Percentiles rank a stretch among this genome's conserved stretches.
Conservation (phyloP, 2,888 invertebrate species). For the Trisateles emortualis region DNA sequence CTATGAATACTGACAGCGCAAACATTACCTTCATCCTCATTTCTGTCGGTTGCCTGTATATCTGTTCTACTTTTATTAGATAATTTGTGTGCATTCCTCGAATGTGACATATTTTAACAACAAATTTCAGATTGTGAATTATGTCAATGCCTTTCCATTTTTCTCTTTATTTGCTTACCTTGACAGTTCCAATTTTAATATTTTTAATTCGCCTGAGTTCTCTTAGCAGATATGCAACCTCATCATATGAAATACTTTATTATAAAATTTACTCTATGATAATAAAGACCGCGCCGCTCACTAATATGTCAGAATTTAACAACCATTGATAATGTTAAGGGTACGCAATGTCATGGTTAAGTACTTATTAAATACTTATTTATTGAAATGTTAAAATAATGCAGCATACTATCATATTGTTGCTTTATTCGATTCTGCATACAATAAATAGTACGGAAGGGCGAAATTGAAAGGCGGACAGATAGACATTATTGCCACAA, state of each 20-base stretch:
- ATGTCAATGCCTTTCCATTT: conserved; percentile 82
- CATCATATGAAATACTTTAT: conserved; percentile 3
- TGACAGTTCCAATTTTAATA: conserved; percentile 77
- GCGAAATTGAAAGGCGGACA: too few relatives aligned
- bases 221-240: conserved; percentile 19
- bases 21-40: conserved; percentile 70
- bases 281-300: too few relatives aligned
- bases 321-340: too few relatives aligned
- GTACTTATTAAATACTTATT: too few relatives aligned
- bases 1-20: neutral
- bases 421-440: too few relatives aligned
- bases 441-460: too few relatives aligned
- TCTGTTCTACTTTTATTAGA: conserved; percentile 73
- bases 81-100: conserved; percentile 79
- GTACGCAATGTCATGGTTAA: too few relatives aligned
- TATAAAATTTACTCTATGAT: too few relatives aligned
- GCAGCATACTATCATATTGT: too few relatives aligned
- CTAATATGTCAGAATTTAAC: too few relatives aligned
- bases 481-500: too few relatives aligned
- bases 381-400: too few relatives aligned
- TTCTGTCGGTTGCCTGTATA: conserved; percentile 56
- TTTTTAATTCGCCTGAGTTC: conserved; percentile 38
- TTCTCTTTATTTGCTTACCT: conserved; percentile 62
- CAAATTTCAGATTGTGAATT: conserved; percentile 81
- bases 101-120: conserved; percentile 83